Percentiles rank a stretch among this genome's conserved stretches.
Evolutionary conservation across 2,888 invertebrate genomes (phyloP).

Genomic region (Apotomis turbidana): DNA sequence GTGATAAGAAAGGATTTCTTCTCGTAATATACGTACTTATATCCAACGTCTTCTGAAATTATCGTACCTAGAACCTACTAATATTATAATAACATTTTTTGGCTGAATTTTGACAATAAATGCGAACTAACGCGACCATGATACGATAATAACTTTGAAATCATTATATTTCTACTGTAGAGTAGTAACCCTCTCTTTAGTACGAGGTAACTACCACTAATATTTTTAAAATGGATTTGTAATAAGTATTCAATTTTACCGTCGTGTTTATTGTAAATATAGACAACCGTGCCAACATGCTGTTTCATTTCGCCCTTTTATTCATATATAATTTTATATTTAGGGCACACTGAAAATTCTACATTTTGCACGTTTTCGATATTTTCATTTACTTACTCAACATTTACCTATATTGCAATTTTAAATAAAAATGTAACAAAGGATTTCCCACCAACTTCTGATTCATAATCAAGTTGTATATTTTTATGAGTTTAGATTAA

Average conservation of each 20-base stretch:
- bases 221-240: slow-evolving; percentile 53
- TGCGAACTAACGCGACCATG: slow-evolving; percentile 59
- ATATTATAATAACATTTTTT: slow-evolving; percentile 22
- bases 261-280: slow-evolving; percentile 74
- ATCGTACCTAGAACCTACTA: background rate
- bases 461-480: too few species aligned
- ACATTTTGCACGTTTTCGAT: too few species aligned
- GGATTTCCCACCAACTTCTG: too few species aligned
- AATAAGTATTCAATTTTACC: slow-evolving; percentile 60
- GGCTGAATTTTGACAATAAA: slow-evolving; percentile 67
- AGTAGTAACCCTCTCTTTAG: slow-evolving; percentile 55
- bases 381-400: too few species aligned
- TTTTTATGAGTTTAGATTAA: too few species aligned
- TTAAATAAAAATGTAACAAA: too few species aligned
- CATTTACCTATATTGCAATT: too few species aligned
- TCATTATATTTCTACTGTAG: slow-evolving; percentile 51
- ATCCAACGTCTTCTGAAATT: background rate
- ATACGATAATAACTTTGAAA: slow-evolving; percentile 67
- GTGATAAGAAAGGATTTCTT: slow-evolving; percentile 36
- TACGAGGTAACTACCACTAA: slow-evolving; percentile 41
- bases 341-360: too few species aligned
- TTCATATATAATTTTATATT: too few species aligned
- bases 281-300: slow-evolving; percentile 58
- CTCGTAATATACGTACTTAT: slow-evolving; percentile 14
- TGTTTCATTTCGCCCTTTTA: slow-evolving; percentile 54